These are phyloP conservation scores for Orthonevra nobilis DNA, from an alignment of 2,888 invertebrate genomes.

Conservation along the genomic window DNA sequence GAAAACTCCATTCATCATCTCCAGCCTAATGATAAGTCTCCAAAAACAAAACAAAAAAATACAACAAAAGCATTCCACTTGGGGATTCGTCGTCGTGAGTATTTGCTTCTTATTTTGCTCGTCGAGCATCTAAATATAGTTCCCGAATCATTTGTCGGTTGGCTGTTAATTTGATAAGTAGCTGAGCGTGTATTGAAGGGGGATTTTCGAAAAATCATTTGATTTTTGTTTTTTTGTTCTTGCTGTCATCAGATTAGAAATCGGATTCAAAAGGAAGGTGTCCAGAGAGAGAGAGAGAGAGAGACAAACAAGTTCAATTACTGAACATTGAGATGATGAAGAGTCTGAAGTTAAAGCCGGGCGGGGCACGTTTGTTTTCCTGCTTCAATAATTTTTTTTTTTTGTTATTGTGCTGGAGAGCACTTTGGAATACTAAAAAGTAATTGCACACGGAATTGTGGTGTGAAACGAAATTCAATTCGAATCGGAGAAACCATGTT, in stretches of 20 bases:
- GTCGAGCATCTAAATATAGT: constrained; percentile 14
- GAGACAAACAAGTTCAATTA: constrained; percentile 31
- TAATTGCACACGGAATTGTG: no score
- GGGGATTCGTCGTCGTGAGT: no score
- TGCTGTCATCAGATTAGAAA: background rate
- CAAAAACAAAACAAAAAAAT: background rate
- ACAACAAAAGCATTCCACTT: constrained; percentile 1
- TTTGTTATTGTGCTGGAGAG: background rate
- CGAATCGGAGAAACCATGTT: no score
- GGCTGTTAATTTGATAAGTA: constrained; percentile 27
- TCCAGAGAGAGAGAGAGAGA: no score
- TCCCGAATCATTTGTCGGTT: constrained; percentile 13
- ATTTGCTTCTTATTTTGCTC: background rate
- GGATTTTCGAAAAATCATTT: background rate
- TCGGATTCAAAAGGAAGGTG: constrained; percentile 13
- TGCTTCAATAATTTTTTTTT: no score
- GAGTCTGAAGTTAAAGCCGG: background rate
- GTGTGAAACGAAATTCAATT: no score
- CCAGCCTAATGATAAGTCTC: background rate
- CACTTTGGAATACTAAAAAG: background rate
- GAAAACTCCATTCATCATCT: background rate
- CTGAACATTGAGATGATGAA: background rate
- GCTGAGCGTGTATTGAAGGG: background rate
- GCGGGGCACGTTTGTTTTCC: constrained; percentile 12
- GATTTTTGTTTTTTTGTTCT: background rate